Evolutionary conservation across 2,888 invertebrate species (phyloP).

Genomic region (Cheiracanthium punctorium): DNA sequence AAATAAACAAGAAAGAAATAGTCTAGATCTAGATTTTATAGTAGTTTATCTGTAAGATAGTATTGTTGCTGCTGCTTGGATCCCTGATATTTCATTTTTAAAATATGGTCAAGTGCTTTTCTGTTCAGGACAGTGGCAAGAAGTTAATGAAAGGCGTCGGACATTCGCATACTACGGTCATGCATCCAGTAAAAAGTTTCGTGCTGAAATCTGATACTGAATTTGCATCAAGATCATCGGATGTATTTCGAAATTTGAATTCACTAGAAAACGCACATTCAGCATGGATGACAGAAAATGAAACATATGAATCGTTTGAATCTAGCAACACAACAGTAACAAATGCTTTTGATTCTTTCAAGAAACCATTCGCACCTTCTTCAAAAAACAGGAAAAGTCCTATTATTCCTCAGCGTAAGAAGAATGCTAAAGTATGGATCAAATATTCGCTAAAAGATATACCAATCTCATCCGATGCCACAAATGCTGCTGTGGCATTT

Average conservation of each 20-base stretch:
- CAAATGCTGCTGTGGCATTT: slow-evolving; percentile 42
- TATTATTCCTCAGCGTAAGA: background rate
- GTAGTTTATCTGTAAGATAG: no score
- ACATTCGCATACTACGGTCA: no score
- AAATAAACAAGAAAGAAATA: no score
- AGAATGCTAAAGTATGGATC: slow-evolving; percentile 19
- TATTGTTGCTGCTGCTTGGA: no score
- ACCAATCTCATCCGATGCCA: slow-evolving; percentile 49
- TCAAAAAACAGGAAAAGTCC: background rate
- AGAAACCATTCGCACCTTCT: background rate
- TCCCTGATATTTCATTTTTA: no score
- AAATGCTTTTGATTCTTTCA: background rate
- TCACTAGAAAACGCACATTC: slow-evolving; percentile 35
- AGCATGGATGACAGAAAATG: slow-evolving; percentile 47
- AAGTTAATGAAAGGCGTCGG: no score
- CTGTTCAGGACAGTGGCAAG: no score
- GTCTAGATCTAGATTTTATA: no score
- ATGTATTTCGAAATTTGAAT: slow-evolving; percentile 32
- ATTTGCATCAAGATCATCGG: slow-evolving; percentile 38
- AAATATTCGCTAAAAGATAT: slow-evolving; percentile 48
- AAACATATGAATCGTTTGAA: slow-evolving; percentile 24
- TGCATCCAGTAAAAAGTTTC: no score
- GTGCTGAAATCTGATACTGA: slow-evolving; percentile 23
- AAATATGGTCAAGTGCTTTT: no score
- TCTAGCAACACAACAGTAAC: background rate